These are phyloP conservation scores for Trogon melanurus DNA, from an alignment of 2,113 vertebrate genomes.

Conservation along the genomic window DNA sequence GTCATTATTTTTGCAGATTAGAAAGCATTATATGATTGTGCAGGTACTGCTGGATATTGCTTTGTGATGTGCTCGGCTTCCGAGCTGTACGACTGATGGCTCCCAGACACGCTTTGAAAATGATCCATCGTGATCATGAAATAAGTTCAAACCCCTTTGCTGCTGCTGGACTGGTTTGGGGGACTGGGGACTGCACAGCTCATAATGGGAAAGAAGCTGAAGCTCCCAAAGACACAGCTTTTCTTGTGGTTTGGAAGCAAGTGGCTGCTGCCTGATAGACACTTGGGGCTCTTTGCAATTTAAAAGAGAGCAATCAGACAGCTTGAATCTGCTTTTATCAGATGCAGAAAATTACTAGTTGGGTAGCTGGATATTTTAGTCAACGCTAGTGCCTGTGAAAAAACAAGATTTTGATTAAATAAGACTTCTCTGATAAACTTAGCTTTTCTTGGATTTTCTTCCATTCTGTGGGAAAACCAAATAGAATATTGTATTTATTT, in stretches of 20 bases:
- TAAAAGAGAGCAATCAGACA: slow-evolving; percentile 59
- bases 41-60: background rate
- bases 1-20: background rate
- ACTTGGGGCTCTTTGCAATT: slow-evolving; percentile 32
- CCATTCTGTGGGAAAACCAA: background rate
- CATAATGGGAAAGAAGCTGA: background rate
- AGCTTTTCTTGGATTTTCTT: slow-evolving; percentile 28
- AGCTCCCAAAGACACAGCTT: background rate
- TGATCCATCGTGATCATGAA: rapidly evolving
- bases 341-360: slow-evolving; percentile 47
- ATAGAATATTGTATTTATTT: background rate
- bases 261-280: slow-evolving; percentile 48
- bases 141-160: background rate
- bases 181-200: background rate
- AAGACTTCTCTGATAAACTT: slow-evolving; percentile 54
- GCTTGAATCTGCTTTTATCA: slow-evolving; percentile 50
- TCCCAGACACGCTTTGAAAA: background rate
- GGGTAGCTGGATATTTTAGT: slow-evolving; percentile 61
- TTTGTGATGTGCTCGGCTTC: background rate
- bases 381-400: slow-evolving; percentile 39
- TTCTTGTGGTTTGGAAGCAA: slow-evolving; percentile 21
- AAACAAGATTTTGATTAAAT: slow-evolving; percentile 49
- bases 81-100: background rate
- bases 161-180: background rate
- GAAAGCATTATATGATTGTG: background rate